A percentile compares a stretch with the other conserved stretches of the same genome.
Evolutionary conservation across 2,797 vertebrate genomes (phyloP).

Genomic region (Microctenopoma steveboyesi): DNA sequence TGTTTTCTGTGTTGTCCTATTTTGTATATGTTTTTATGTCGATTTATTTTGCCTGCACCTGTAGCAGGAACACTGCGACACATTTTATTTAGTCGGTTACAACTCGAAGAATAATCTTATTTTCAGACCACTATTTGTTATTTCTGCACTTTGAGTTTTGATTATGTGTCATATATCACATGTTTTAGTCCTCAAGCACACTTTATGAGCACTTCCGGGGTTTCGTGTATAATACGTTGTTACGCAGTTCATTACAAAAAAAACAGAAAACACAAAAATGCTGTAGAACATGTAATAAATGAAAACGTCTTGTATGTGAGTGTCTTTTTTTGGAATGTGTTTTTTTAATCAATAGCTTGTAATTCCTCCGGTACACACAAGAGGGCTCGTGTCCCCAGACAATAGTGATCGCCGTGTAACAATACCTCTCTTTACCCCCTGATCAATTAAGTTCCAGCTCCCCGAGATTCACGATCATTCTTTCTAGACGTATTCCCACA

Average conservation of each 20-base stretch:
- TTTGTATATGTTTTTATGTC: slow-evolving; percentile 51
- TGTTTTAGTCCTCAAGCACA: slow-evolving; percentile 48
- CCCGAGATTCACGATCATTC: neutral
- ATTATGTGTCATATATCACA: slow-evolving; percentile 45
- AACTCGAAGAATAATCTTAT: slow-evolving; percentile 28
- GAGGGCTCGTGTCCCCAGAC: slow-evolving; percentile 56
- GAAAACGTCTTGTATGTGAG: slow-evolving; percentile 66
- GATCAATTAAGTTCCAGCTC: neutral
- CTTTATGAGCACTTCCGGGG: slow-evolving; percentile 48
- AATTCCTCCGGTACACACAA: slow-evolving; percentile 53
- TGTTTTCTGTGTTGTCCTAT: slow-evolving; percentile 60
- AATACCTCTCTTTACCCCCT: slow-evolving; percentile 30
- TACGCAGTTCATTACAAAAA: slow-evolving; percentile 44
- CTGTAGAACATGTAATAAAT: slow-evolving; percentile 60
- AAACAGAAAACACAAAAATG: slow-evolving; percentile 32
- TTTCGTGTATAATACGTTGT: slow-evolving; percentile 52
- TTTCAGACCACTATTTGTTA: slow-evolving; percentile 53
- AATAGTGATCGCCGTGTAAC: slow-evolving; percentile 42
- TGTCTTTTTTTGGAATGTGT: slow-evolving; percentile 37
- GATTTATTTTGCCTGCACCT: slow-evolving; percentile 35
- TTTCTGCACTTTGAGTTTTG: slow-evolving; percentile 62
- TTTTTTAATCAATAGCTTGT: slow-evolving; percentile 20
- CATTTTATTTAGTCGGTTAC: slow-evolving; percentile 30
- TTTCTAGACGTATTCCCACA: neutral
- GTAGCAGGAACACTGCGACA: slow-evolving; percentile 26